Conservation (phyloP, 1,140 invertebrate species). For the Bombus breviceps region DNA sequence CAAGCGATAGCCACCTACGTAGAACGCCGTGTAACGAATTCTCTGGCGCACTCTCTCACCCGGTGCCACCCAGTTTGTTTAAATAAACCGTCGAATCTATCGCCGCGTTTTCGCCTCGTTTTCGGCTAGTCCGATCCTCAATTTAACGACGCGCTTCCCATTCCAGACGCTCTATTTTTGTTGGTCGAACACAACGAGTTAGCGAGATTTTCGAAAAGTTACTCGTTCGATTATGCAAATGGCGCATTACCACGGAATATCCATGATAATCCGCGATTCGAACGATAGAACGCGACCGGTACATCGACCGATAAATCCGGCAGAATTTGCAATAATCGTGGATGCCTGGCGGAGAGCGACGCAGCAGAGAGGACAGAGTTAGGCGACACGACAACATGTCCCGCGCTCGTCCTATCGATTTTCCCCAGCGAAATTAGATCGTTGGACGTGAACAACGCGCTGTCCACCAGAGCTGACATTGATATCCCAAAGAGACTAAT, state of each 20-base stretch:
- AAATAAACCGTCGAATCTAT: not conserved
- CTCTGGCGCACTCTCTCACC: not conserved
- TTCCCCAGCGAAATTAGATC: slow-evolving; percentile 39
- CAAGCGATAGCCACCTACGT: slow-evolving; percentile 35
- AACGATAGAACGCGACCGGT: not conserved
- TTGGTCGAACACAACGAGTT: not conserved
- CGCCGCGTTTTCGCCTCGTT: not conserved
- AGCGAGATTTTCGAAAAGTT: not conserved
- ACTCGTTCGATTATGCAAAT: slow-evolving; percentile 5
- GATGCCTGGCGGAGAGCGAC: not conserved
- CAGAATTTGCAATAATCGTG: slow-evolving; percentile 44
- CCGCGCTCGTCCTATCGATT: slow-evolving; percentile 19
- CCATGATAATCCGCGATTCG: not conserved
- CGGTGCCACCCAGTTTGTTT: not conserved
- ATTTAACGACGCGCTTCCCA: not conserved
- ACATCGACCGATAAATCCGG: slow-evolving; percentile 25
- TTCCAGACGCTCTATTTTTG: not conserved
- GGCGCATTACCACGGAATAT: not conserved
- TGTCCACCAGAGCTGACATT: slow-evolving; percentile 18
- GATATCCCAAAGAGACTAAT: slow-evolving; percentile 38
- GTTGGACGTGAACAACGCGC: slow-evolving; percentile 4
- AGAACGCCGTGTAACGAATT: not conserved
- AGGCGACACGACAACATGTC: not conserved
- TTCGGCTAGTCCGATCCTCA: too few relatives aligned
- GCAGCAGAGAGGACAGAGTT: not conserved